Base-by-base conservation (phyloP, 2,888 invertebrate species). In the Caenorhabditis macrosperma region DNA sequence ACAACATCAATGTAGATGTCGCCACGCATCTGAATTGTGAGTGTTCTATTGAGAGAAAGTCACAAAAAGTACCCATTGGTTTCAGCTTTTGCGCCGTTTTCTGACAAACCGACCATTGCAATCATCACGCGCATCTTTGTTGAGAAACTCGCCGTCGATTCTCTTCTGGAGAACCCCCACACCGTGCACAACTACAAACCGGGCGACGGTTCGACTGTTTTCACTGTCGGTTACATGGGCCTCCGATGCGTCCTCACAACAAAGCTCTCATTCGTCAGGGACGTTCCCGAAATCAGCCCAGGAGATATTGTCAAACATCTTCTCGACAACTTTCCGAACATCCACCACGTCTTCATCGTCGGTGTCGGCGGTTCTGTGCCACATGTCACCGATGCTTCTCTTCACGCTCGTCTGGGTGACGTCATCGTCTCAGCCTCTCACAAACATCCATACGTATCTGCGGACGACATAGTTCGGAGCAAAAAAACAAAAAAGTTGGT, bases 351-450 rank as follows among this genome's bases (percentile, higher is more conserved):
- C 22, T 95, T 99, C 90, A 92, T 99, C 81, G 96, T 98, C 38
- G 98, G 98, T 28, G 95, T 96, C 2, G 97, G 96, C 4, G 98
- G 98, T 10, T 98, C 96, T 2, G 96, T 99, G 50, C 97, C 98
- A 0, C 96, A 98, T 92, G 97, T 95, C 91, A 96, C 96, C 0
- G 97, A 98, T 91, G 96, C 95, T 91, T 94, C 94, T 85, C 94
- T 94, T 86, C 97, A 98, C 91, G 96, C 97, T 24, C 93, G 85
- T 30, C 77, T 85, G 10, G 88, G 91, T 15, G 90, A 89, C 57
- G 88, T 89, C 24, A 86, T 88, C 35, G 78, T 89, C 50, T 86
- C 86, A 28, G 66, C 81, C 15, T 63, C 75, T 30, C 22, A 44
- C 9, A 84, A 69, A 52, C 77, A 82, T 66, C 78, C 88, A 15